These are phyloP conservation scores for Thermophis baileyi DNA, from an alignment of 2,113 vertebrate species.

Conservation along the genomic window DNA sequence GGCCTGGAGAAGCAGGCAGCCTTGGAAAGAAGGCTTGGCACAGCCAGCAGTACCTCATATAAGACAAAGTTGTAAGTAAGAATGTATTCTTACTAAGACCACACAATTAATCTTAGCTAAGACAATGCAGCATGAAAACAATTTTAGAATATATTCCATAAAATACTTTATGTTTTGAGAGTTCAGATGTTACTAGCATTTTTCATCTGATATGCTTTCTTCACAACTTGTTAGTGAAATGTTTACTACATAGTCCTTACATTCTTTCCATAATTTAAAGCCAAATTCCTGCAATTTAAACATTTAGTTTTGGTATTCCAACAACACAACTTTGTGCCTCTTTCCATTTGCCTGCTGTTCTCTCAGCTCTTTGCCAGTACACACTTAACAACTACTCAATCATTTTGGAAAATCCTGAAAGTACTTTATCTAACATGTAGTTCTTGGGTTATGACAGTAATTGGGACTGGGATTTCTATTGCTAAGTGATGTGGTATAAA, in stretches of 20 bases:
- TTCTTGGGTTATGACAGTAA: not conserved
- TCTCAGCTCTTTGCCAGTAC: not conserved
- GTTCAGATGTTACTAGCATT: slow-evolving; percentile 9
- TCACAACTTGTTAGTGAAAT: slow-evolving; percentile 9
- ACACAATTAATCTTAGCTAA: too few relatives aligned
- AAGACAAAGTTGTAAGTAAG: too few relatives aligned
- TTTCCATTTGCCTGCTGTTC: not conserved
- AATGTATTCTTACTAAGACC: too few relatives aligned
- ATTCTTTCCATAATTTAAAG: slow-evolving; percentile 6
- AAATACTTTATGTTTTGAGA: not conserved
- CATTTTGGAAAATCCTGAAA: not conserved
- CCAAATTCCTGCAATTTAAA: not conserved
- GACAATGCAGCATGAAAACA: not conserved
- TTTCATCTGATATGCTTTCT: slow-evolving; percentile 16
- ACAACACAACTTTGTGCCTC: not conserved
- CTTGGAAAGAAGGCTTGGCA: too few relatives aligned
- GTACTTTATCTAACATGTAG: not conserved
- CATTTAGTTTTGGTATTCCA: not conserved
- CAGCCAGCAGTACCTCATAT: too few relatives aligned
- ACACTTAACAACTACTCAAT: not conserved
- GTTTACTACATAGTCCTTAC: not conserved
- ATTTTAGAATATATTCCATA: not conserved
- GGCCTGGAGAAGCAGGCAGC: too few relatives aligned
- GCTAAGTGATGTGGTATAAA: too few relatives aligned
- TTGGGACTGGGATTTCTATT: too few relatives aligned